These are phyloP conservation scores for Aphidoletes aphidimyza DNA, from an alignment of 2,888 invertebrate species.

Conservation along the genomic window DNA sequence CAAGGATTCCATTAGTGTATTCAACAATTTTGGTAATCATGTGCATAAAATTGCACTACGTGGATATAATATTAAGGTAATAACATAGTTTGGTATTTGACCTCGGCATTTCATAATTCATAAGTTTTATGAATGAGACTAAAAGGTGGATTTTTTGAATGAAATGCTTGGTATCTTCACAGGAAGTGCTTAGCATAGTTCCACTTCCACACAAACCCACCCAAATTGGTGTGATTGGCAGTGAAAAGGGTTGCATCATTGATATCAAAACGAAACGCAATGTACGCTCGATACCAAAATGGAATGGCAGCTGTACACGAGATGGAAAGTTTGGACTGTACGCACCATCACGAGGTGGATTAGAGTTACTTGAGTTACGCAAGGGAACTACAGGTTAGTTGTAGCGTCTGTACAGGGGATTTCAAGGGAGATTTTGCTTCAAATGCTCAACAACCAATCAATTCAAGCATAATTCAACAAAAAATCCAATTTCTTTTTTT, in stretches of 20 bases:
- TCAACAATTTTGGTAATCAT: conserved; percentile 80
- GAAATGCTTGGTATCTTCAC: no score
- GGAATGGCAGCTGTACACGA: conserved; percentile 89
- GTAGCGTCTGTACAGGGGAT: no score
- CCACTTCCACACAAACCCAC: conserved; percentile 86
- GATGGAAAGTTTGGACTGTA: conserved; percentile 92
- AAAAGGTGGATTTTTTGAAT: no score
- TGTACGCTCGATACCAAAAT: conserved; percentile 86
- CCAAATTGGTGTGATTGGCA: conserved; percentile 88
- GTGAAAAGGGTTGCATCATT: conserved; percentile 89
- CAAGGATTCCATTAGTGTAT: conserved; percentile 84
- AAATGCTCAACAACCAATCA: no score
- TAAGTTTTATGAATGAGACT: no score
- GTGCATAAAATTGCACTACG: conserved; percentile 68
- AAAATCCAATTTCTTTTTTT: neutral
- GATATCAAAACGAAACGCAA: conserved; percentile 90
- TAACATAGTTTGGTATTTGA: no score
- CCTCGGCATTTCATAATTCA: no score
- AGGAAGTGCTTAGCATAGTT: conserved; percentile 78
- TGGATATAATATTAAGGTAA: conserved; percentile 70
- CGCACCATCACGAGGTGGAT: conserved; percentile 90
- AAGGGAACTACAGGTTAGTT: conserved; percentile 76
- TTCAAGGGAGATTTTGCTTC: no score
- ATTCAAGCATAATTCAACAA: no score
- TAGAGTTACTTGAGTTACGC: conserved; percentile 91